Evolutionary conservation across 2,113 vertebrate species (phyloP), one percentile per base, ranked within the genome.

Genomic region (Solea senegalensis): DNA sequence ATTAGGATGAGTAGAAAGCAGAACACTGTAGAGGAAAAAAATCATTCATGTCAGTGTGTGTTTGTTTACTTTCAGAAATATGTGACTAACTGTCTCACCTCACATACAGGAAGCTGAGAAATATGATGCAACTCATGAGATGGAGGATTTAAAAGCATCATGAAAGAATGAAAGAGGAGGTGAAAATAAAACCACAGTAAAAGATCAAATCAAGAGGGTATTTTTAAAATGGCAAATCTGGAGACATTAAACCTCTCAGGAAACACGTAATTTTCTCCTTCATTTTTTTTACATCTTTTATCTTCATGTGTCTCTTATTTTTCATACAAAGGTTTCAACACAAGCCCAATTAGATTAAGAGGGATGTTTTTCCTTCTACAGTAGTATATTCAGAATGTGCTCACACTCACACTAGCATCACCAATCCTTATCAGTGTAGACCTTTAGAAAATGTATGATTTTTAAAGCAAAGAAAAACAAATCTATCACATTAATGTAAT

Each of bases 161-260:
- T 40, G 9, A n/a, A 41, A 55, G 26, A 9, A 45, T 26, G 8
- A 41, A 26, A 65, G 34, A 65, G 16, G 41, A 65, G 8, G 11
- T 45, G 55, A 34, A 40, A 52, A 11, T 11, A 41, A 28, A 52
- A 52, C 5, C 3, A 5, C 67, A 14, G 21, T 21, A 21, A 21
- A 21, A 21, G 21, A 21, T 21, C 21, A 21, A 21, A 21, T 21
- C 21, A 14, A 10, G 39, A 59, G 58, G 53, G 28, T 69, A 44
- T 45, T n/a, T n/a, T 72, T 11, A 26, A 55, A 65, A 46, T 0
- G 0, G 13, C n/a, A 74, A 62, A 75, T 72, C 49, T 76, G 65
- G 40, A 70, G 56, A 28, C 21, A 15, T 48, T 48, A 14, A 5
- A 56, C 46, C 50, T 51, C 21, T 59, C 34, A 71, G 48, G 57